Base-by-base conservation (phyloP, 2,113 vertebrate genomes). In the Archocentrus centrarchus region DNA sequence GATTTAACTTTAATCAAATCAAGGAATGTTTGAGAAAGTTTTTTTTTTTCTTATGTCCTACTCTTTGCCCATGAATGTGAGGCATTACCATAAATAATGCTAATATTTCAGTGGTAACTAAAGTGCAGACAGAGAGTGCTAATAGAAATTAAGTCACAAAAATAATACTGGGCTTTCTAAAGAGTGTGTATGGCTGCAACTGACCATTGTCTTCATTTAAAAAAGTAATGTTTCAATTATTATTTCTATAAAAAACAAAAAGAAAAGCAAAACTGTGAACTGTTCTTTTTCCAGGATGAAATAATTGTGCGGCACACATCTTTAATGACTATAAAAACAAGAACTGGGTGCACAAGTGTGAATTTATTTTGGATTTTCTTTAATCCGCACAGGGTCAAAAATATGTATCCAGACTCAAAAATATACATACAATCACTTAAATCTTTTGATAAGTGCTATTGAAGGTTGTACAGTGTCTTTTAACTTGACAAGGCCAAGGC, bases 1-100 rank as follows among this genome's bases (percentile, higher is more conserved):
- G 75, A 62, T 78, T 86, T 13, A 55, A 73, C 77, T 77, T 17
- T 41, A 83, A 80, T 60, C 32, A 77, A 35, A 10, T 86, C 9
- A 60, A 80, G 59, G 59, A 35, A 59, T 50, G 20, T 41, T 63
- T 89, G 15, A 30, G 35, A 30, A 41, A 10, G 7, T 18, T 53
- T 73, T 27, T 27, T 24, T 27, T 84, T 50, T 70, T 70, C 17
- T 70, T 11, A 24, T 66, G 87, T 39, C 15, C 5, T 2, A 5
- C 11, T 35, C 20, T 18, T 27, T 61, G 13, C 13, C 14, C 6
- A 57, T 82, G n/a, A 53, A 85, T 83, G 11, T 59, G 15, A 15
- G 20, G 44, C 60, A 83, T 86, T 87, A 60, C 9, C 24, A 66
- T 60, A 9, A 79, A 77, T 77, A 80, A 9, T 70, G 7, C 39